phyloP scores from a whole-genome alignment of 1,140 invertebrate species.

The Drosophila erecta region DNA sequence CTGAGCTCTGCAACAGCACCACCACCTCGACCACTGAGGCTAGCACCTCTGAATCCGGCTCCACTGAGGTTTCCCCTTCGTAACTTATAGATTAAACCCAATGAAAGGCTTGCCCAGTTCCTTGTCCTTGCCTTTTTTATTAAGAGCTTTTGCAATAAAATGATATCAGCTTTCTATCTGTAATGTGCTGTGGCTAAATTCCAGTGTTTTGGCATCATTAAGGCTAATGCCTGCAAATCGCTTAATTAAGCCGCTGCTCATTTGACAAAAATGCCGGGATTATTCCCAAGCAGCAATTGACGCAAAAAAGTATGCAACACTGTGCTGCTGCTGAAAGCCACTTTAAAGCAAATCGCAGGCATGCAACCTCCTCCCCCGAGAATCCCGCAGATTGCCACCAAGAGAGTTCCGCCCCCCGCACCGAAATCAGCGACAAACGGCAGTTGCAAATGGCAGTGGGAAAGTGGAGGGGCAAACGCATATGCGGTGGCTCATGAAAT shows the following conservation, averaged over 20 bases:
- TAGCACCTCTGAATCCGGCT: slow-evolving; percentile 1
- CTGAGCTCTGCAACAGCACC: slow-evolving; percentile 8
- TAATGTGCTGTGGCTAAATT: too few relatives aligned
- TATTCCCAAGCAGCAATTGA: slow-evolving; percentile 13
- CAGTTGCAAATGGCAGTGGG: slow-evolving; percentile 24
- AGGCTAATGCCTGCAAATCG: slow-evolving; percentile 23
- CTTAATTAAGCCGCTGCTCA: slow-evolving; percentile 32
- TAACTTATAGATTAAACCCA: not conserved
- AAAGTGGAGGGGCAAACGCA: slow-evolving; percentile 16
- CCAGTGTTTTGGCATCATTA: too few relatives aligned
- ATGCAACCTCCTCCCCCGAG: slow-evolving; percentile 38
- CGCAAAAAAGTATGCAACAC: slow-evolving; percentile 62
- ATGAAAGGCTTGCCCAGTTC: not conserved
- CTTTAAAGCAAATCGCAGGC: slow-evolving; percentile 52
- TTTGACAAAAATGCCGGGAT: not conserved
- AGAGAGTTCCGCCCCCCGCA: slow-evolving; percentile 29
- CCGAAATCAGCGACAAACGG: slow-evolving; percentile 67
- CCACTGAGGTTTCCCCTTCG: not conserved
- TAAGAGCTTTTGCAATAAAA: not conserved
- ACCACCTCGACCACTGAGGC: not conserved
- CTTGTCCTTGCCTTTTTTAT: not conserved
- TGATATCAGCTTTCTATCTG: too few relatives aligned
- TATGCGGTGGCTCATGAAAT: slow-evolving; percentile 66
- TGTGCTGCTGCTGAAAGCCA: slow-evolving; percentile 37
- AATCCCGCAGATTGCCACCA: slow-evolving; percentile 14